Conservation (phyloP, 2,888 invertebrate species). For the Lypha dubia region DNA sequence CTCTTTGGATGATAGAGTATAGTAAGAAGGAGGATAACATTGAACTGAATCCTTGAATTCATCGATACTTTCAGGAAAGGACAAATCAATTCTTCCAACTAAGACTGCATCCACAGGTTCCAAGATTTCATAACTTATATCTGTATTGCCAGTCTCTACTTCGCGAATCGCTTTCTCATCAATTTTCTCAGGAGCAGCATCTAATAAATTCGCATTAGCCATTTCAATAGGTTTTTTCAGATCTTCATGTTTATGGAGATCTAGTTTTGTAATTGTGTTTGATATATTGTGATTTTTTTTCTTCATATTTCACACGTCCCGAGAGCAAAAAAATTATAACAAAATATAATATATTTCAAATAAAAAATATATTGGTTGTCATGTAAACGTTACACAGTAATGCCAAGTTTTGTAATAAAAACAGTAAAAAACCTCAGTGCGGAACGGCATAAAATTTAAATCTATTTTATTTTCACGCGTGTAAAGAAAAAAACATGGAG, state of each 20-base stretch:
- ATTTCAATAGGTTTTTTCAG: constrained; percentile 76
- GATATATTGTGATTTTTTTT: background rate
- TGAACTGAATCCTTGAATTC: constrained; percentile 84
- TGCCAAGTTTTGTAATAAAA: no score
- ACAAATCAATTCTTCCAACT: constrained; percentile 80
- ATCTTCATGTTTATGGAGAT: constrained; percentile 72
- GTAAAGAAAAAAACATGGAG: no score
- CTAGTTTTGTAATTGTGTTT: constrained; percentile 64
- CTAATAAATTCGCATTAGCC: background rate
- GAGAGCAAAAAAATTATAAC: background rate
- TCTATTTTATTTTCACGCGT: no score
- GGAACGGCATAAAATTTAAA: no score
- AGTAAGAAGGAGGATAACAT: constrained; percentile 87
- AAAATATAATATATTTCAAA: constrained; percentile 5
- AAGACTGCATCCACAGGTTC: constrained; percentile 73
- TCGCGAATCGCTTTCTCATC: constrained; percentile 37
- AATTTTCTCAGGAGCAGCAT: constrained; percentile 11
- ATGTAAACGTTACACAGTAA: constrained; percentile 24
- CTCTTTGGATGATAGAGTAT: constrained; percentile 88
- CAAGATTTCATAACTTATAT: constrained; percentile 67
- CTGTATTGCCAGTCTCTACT: constrained; percentile 71
- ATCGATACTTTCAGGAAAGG: constrained; percentile 79
- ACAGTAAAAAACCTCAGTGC: no score
- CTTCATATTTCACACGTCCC: background rate
- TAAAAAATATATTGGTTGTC: constrained; percentile 25